Evolutionary conservation across 1,140 invertebrate genomes (phyloP), one percentile per base, ranked within the genome.

Genomic region (Drosophila ambigua): DNA sequence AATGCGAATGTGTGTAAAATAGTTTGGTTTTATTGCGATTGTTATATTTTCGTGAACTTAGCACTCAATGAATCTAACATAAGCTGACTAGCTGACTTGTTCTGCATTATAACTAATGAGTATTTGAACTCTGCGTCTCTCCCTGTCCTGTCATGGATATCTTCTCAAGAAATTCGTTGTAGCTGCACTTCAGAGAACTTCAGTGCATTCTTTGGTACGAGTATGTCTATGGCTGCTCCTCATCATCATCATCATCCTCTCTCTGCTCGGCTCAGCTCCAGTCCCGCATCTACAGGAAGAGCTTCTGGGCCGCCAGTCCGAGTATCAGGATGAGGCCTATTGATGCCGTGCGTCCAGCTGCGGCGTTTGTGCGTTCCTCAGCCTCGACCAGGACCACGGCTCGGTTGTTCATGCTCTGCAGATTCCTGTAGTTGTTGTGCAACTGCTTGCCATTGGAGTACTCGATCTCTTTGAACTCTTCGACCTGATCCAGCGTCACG

Each of bases 401-500:
- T 5, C 91, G 84, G 60, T 90, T 85, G 48, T 93, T 92, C 13
- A 90, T 68, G 16, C 71, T 67, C 67, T 93, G 93, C 16, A 93
- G 44, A 48, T 87, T 84, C 23, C 93, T 80, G 73, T 85, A 93
- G 35, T 93, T 93, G 71, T 92, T 87, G n/a, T 74, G 76, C 59
- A 93, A 59, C 39, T 80, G 62, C 53, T 80, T 77, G 48, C 92
- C 91, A 55, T 90, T 67, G 0, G 90, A 85, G 15, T 87, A 87
- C 58, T 92, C 87, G 31, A 93, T 79, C 53, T 79, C 62, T 62
- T 92, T 90, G 67, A 93, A 93, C 28, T 85, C 59, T 54, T 92
- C 79, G 5, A 93, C 91, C 92, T 95, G 95, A 8, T 92, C 72
- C 39, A 93, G 77, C 0, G 94, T 94, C 35, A 96, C 93, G 0